phyloP scores from a whole-genome alignment of 2,113 vertebrate species.

The Antennarius striatus region DNA sequence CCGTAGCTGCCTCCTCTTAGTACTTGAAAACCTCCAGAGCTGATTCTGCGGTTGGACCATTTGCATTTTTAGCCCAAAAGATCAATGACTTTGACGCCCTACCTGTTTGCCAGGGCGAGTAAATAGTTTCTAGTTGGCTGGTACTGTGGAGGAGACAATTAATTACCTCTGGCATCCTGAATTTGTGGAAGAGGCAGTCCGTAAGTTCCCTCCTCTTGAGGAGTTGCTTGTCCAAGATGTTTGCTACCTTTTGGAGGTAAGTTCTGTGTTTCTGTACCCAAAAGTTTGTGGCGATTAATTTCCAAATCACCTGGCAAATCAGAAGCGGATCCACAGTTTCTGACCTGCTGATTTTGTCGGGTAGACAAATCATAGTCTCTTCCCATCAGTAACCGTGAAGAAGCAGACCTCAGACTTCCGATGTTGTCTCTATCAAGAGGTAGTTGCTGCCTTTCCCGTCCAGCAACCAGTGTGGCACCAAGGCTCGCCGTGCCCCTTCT shows the following conservation, averaged over 20 bases:
- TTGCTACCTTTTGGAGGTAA: constrained; percentile 8
- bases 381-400: constrained; percentile 7
- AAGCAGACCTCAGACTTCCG: constrained; percentile 7
- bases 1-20: too few relatives aligned
- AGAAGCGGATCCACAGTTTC: constrained; percentile 27
- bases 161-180: constrained; percentile 2
- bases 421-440: constrained; percentile 27
- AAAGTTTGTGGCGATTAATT: constrained; percentile 10
- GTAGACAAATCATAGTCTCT: constrained; percentile 5
- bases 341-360: constrained; percentile 5
- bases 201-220: constrained; percentile 14
- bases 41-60: too few relatives aligned
- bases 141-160: neutral
- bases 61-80: too few relatives aligned
- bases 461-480: constrained; percentile 10
- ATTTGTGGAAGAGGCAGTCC: constrained; percentile 19
- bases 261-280: constrained; percentile 31
- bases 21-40: too few relatives aligned
- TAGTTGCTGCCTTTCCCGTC: neutral
- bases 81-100: neutral
- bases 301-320: constrained; percentile 8
- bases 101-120: constrained; percentile 11
- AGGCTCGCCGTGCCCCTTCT: constrained; percentile 3
- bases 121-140: constrained; percentile 10
- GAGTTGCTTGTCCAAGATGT: constrained; percentile 11